Percentiles rank a stretch among this genome's conserved stretches.
These are phyloP conservation scores for Oreochromis mossambicus DNA, from an alignment of 2,797 vertebrate genomes.

Conservation along the genomic window DNA sequence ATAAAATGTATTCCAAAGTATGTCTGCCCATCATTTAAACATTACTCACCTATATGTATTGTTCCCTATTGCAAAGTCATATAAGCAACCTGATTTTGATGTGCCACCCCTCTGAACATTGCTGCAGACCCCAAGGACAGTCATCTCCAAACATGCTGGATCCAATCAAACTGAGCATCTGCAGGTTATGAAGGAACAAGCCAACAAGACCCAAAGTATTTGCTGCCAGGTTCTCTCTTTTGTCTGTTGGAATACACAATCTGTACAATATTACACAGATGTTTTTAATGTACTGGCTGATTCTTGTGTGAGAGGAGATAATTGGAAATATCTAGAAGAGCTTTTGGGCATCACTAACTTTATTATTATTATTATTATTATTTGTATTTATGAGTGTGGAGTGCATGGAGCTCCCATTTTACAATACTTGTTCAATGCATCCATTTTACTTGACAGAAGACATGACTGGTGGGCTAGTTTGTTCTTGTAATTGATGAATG, in stretches of 20 bases:
- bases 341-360: conserved; percentile 29
- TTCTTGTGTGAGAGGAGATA: neutral
- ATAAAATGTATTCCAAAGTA: conserved; percentile 50
- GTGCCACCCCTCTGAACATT: neutral
- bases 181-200: neutral
- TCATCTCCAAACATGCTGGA: neutral
- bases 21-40: neutral
- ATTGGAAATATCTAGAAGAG: neutral
- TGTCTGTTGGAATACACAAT: neutral
- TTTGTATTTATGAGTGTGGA: neutral
- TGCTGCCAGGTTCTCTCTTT: neutral
- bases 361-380: neutral
- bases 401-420: neutral
- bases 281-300: neutral
- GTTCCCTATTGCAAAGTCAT: neutral
- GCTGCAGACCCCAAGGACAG: neutral
- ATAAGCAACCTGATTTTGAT: neutral
- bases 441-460: neutral
- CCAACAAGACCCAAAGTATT: neutral
- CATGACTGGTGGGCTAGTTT: neutral
- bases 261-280: neutral
- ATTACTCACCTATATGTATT: neutral
- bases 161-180: neutral
- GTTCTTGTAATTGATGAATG: neutral
- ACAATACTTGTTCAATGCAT: neutral